A percentile compares a stretch with the other conserved stretches of the same genome.
phyloP scores from a whole-genome alignment of 2,797 vertebrate species.

The Leuciscus waleckii region DNA sequence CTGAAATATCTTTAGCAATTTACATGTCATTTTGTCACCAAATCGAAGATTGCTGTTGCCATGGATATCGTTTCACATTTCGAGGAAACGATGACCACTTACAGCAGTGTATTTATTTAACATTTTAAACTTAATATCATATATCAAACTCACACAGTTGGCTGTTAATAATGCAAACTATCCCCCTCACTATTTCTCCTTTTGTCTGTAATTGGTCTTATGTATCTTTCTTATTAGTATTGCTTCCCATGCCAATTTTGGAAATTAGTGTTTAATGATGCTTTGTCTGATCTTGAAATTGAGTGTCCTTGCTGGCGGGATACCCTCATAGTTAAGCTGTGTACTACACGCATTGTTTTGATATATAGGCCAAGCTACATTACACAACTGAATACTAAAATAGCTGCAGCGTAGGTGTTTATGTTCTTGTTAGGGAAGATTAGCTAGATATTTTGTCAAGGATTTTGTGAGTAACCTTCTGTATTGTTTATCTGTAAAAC shows the following conservation, averaged over 20 bases:
- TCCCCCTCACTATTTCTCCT: slow-evolving; percentile 6
- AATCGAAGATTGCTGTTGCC: slow-evolving; percentile 36
- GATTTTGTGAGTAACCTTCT: slow-evolving; percentile 28
- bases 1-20: neutral
- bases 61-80: slow-evolving; percentile 45
- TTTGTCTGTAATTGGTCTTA: slow-evolving; percentile 37
- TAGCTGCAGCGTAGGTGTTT: slow-evolving; percentile 52
- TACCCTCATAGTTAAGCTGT: slow-evolving; percentile 50
- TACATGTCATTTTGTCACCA: slow-evolving; percentile 19
- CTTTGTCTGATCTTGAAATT: slow-evolving; percentile 46
- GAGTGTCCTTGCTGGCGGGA: slow-evolving; percentile 40
- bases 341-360: slow-evolving; percentile 59
- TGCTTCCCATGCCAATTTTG: slow-evolving; percentile 30
- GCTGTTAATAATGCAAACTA: slow-evolving; percentile 8
- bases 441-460: slow-evolving; percentile 34
- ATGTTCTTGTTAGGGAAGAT: slow-evolving; percentile 49
- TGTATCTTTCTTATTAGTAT: slow-evolving; percentile 48
- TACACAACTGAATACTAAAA: slow-evolving; percentile 59
- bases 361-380: slow-evolving; percentile 60
- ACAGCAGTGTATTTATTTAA: neutral
- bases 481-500: slow-evolving; percentile 14
- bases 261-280: slow-evolving; percentile 36
- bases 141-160: neutral
- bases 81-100: neutral
- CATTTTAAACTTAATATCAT: neutral